Conservation (phyloP, 2,113 vertebrate species). For the Cervus canadensis region DNA sequence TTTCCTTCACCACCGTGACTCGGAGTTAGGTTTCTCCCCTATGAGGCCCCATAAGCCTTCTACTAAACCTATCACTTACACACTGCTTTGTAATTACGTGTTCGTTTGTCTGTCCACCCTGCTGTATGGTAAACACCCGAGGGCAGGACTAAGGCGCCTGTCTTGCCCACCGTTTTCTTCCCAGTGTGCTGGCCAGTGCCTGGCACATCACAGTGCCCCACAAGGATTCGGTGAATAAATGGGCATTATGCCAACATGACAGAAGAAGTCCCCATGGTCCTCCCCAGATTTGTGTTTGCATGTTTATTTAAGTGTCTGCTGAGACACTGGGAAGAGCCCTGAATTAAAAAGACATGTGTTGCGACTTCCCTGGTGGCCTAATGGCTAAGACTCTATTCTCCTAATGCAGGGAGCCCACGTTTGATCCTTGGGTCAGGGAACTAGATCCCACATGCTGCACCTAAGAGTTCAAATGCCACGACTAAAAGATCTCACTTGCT, state of each 20-base stretch:
- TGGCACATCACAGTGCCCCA: accelerated
- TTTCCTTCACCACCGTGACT: neutral
- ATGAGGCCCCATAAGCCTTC: neutral
- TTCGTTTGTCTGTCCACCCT: neutral
- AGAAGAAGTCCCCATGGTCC: neutral
- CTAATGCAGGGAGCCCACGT: neutral
- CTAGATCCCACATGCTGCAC: neutral
- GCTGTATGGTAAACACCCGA: neutral
- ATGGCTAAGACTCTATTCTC: neutral
- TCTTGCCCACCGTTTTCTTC: neutral
- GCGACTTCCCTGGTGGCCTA: neutral
- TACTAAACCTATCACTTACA: neutral
- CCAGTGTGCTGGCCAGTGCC: neutral
- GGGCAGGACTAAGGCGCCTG: neutral
- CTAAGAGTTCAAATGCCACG: neutral
- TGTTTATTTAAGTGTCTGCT: neutral
- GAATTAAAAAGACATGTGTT: neutral
- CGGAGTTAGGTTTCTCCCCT: neutral
- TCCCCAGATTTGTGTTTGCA: neutral
- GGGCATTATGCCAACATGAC: neutral
- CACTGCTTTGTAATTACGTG: neutral
- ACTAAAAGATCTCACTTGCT: neutral
- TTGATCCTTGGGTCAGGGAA: neutral
- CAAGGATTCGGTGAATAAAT: neutral
- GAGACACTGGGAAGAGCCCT: neutral